These are phyloP conservation scores for Ctenochaetus hawaiiensis DNA, from an alignment of 2,797 vertebrate species.

Conservation along the genomic window DNA sequence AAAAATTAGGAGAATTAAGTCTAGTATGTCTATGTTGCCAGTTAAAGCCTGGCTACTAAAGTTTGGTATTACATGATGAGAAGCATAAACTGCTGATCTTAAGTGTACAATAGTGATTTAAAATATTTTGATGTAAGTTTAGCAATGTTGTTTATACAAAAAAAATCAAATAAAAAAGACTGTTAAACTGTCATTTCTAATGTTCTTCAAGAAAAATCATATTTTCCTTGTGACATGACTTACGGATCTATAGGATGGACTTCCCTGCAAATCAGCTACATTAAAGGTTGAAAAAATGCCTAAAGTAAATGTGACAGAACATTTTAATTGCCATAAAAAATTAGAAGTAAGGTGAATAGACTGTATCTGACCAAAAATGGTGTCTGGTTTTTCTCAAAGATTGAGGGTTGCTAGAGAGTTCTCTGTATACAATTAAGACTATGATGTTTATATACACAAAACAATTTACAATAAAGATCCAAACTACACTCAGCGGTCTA, in stretches of 20 bases:
- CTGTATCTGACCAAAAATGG: neutral
- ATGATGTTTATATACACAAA: conserved; percentile 23
- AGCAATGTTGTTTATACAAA: neutral
- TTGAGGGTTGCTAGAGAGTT: neutral
- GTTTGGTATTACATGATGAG: too few species aligned
- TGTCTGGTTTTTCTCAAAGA: conserved; percentile 8
- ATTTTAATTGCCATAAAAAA: neutral
- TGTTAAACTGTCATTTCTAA: neutral
- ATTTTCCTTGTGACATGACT: neutral
- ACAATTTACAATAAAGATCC: conserved; percentile 15
- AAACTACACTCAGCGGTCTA: neutral
- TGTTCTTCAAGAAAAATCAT: neutral
- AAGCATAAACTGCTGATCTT: neutral
- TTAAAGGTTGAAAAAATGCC: neutral
- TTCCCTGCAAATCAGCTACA: neutral
- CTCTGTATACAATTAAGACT: conserved; percentile 19
- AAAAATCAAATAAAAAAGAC: neutral
- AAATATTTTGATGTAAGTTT: neutral
- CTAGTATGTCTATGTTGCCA: neutral
- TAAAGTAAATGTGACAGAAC: neutral
- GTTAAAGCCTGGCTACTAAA: neutral
- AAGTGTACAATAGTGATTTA: neutral
- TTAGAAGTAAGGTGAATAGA: neutral
- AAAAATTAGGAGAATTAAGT: neutral
- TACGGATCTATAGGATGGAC: neutral